Percentiles rank a stretch among this genome's conserved stretches.
These are phyloP conservation scores for Menura novaehollandiae DNA, from an alignment of 2,113 vertebrate genomes.

Conservation along the genomic window DNA sequence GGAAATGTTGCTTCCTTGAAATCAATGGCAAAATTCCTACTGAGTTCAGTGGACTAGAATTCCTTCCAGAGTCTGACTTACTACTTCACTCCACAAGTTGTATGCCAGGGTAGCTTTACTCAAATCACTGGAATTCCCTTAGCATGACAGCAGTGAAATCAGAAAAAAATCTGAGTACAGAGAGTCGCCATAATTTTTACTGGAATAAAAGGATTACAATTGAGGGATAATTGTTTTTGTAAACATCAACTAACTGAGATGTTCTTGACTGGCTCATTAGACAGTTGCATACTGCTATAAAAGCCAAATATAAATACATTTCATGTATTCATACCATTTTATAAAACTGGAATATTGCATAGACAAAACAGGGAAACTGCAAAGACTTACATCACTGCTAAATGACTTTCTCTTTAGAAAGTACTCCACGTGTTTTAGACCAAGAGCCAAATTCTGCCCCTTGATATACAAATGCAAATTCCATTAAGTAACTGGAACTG, in stretches of 20 bases:
- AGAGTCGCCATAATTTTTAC: neutral
- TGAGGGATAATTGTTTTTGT: neutral
- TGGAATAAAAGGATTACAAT: neutral
- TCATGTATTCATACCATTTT: neutral
- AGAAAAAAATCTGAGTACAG: neutral
- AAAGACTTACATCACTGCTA: neutral
- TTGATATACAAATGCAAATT: constrained; percentile 11
- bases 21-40: neutral
- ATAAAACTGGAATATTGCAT: neutral
- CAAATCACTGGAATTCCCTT: neutral
- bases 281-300: neutral
- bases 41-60: neutral
- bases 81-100: neutral
- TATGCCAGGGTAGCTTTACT: neutral
- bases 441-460: constrained; percentile 11
- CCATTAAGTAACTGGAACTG: constrained; percentile 12
- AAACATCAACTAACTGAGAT: neutral
- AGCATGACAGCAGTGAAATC: neutral
- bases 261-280: neutral
- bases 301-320: neutral
- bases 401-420: neutral
- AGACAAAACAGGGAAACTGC: neutral
- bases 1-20: neutral
- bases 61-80: neutral
- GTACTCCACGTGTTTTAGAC: neutral